These are phyloP conservation scores for Chloroclysta siterata DNA, from an alignment of 2,888 invertebrate species.

Conservation along the genomic window DNA sequence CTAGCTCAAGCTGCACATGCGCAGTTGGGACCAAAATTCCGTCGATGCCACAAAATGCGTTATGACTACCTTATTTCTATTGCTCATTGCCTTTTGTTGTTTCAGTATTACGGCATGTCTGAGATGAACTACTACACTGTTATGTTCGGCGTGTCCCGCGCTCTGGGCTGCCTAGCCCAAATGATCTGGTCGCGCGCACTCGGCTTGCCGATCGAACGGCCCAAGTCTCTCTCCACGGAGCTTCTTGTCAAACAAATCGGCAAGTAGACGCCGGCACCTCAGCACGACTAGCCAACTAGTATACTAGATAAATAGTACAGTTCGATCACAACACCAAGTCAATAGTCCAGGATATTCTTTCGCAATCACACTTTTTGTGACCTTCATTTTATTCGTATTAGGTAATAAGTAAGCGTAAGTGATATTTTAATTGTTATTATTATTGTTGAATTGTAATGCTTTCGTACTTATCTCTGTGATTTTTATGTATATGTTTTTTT, in stretches of 20 bases:
- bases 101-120: conserved; percentile 93
- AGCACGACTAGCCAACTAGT: conserved; percentile 36
- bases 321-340: conserved; percentile 38
- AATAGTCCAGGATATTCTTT: conserved; percentile 21
- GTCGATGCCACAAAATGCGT: background rate
- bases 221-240: conserved; percentile 92
- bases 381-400: conserved; percentile 46
- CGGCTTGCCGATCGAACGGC: conserved; percentile 94
- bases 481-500: conserved; percentile 46
- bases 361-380: conserved; percentile 28
- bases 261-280: conserved; percentile 59
- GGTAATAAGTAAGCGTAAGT: conserved; percentile 40
- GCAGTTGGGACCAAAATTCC: background rate
- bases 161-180: conserved; percentile 93
- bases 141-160: conserved; percentile 95
- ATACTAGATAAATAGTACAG: conserved; percentile 16
- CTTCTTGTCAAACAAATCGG: conserved; percentile 76
- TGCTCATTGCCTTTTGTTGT: conserved; percentile 5
- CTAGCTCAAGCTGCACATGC: no score
- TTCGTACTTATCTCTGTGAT: conserved; percentile 41
- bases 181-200: conserved; percentile 95
- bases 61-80: background rate
- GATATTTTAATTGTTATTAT: conserved; percentile 55
- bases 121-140: conserved; percentile 98
- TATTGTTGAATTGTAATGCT: conserved; percentile 49